A percentile compares a stretch with the other conserved stretches of the same genome.
phyloP scores from a whole-genome alignment of 1,140 invertebrate genomes.

The Psilanteris sp. region DNA sequence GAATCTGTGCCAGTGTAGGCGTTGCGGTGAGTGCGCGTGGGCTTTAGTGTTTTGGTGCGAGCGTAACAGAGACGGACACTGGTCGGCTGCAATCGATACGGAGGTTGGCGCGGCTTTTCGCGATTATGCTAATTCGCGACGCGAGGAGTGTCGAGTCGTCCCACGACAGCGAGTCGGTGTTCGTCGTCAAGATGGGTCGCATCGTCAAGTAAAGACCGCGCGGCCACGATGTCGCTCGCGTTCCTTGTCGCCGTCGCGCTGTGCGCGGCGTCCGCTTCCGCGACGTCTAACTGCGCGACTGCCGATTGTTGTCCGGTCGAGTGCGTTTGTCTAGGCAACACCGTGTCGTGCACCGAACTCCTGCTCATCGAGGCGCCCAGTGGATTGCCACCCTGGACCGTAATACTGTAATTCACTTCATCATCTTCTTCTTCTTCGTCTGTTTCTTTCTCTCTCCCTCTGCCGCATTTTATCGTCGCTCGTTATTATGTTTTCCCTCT shows the following conservation, averaged over 20 bases:
- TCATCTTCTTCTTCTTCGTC: too few species aligned
- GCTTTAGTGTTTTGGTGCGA: constrained; percentile 7
- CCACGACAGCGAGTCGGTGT: too few species aligned
- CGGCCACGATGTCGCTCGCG: constrained; percentile 24
- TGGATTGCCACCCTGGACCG: constrained; percentile 76
- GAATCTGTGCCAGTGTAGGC: constrained; percentile 46
- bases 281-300: constrained; percentile 14
- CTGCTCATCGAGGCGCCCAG: constrained; percentile 74
- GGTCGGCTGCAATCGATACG: constrained; percentile 43
- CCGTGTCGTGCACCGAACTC: constrained; percentile 71
- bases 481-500: too few species aligned
- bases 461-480: neutral
- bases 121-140: constrained; percentile 62
- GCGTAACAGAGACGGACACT: constrained; percentile 11
- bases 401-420: constrained; percentile 66
- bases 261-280: neutral
- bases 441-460: constrained; percentile 4
- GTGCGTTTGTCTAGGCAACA: constrained; percentile 74
- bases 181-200: too few species aligned
- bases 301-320: constrained; percentile 73
- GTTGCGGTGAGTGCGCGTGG: constrained; percentile 27
- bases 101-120: constrained; percentile 36
- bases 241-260: constrained; percentile 11
- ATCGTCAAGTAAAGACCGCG: too few species aligned
- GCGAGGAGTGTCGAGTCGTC: too few species aligned